Evolutionary conservation across 2,113 vertebrate genomes (phyloP).

Genomic region (Eira barbara): DNA sequence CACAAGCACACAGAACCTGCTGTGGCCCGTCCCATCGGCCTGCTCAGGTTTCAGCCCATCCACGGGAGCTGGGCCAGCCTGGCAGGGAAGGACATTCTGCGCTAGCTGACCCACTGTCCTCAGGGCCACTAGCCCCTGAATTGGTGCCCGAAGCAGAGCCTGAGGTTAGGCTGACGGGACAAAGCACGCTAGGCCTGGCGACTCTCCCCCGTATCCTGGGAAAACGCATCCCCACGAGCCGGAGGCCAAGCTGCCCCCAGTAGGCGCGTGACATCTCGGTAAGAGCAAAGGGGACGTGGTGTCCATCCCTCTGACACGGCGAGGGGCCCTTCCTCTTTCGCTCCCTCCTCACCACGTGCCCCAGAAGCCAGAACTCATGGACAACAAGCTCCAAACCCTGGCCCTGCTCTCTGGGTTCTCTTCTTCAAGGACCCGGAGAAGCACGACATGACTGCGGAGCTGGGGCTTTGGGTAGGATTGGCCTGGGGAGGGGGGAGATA

Average conservation of each 20-base stretch:
- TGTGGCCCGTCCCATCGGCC: no score
- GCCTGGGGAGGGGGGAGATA: no score
- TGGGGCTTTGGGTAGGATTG: accelerated
- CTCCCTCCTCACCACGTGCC: neutral
- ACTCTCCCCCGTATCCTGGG: neutral
- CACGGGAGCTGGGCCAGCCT: neutral
- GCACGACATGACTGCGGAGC: neutral
- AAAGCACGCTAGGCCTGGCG: neutral
- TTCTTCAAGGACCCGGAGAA: neutral
- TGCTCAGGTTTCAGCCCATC: neutral
- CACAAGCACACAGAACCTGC: no score
- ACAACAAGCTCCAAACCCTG: neutral
- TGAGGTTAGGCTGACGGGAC: neutral
- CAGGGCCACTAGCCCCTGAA: no score
- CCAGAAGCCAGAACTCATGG: neutral
- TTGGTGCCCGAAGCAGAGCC: neutral
- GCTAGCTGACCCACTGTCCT: neutral
- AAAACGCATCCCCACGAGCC: neutral
- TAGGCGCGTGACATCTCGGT: accelerated
- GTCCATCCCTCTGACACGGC: accelerated
- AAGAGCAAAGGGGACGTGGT: accelerated
- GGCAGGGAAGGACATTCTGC: neutral
- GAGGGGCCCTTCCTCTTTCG: accelerated
- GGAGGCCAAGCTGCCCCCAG: no score
- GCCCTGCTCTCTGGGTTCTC: neutral